These are phyloP conservation scores for Chelonus formosanus DNA, from an alignment of 2,888 invertebrate species.

Conservation along the genomic window DNA sequence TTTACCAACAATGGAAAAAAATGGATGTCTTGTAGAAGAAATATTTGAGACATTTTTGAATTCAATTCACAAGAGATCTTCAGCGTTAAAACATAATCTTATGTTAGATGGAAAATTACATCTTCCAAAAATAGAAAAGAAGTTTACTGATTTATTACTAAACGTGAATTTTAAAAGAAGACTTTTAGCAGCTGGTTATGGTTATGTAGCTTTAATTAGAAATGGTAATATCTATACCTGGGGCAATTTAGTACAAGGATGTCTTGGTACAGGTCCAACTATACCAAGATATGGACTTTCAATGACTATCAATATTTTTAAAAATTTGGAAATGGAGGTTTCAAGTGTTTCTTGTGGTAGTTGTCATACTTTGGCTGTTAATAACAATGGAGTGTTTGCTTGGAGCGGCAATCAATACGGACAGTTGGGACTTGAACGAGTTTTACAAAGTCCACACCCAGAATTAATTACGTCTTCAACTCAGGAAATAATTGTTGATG, in stretches of 20 bases:
- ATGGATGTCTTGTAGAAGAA: slow-evolving; percentile 61
- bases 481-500: slow-evolving; percentile 72
- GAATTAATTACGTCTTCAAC: slow-evolving; percentile 71
- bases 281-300: slow-evolving; percentile 68
- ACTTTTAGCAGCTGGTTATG: slow-evolving; percentile 70
- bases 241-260: slow-evolving; percentile 70
- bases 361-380: slow-evolving; percentile 85
- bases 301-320: slow-evolving; percentile 68
- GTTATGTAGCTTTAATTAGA: slow-evolving; percentile 71
- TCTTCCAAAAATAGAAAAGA: slow-evolving; percentile 48
- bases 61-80: slow-evolving; percentile 62
- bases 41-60: slow-evolving; percentile 68
- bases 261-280: slow-evolving; percentile 69
- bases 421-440: slow-evolving; percentile 80
- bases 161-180: slow-evolving; percentile 64
- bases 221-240: slow-evolving; percentile 72
- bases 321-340: slow-evolving; percentile 73
- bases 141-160: slow-evolving; percentile 32
- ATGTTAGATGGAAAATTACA: slow-evolving; percentile 52
- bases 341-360: slow-evolving; percentile 86
- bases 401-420: slow-evolving; percentile 87
- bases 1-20: slow-evolving; percentile 58
- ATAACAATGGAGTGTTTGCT: slow-evolving; percentile 88
- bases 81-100: slow-evolving; percentile 49
- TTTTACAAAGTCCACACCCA: slow-evolving; percentile 74